Base-by-base conservation (phyloP, 2,797 vertebrate species). In the Parambassis ranga region DNA sequence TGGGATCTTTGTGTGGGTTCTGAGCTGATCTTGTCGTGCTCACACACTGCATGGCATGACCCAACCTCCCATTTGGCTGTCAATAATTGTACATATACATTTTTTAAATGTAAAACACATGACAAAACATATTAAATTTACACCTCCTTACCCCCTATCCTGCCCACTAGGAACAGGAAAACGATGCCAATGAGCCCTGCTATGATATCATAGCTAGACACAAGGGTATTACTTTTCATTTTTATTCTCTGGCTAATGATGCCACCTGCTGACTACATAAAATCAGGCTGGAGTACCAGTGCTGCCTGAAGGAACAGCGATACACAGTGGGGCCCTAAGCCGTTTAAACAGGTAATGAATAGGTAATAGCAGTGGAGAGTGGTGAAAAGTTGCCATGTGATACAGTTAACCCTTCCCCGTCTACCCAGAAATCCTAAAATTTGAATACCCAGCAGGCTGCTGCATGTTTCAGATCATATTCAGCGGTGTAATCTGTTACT, bases 191-290 rank as follows among this genome's bases (percentile, higher is more conserved):
- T 37, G 65, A 84, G 82, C 75, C 79, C 66, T 85, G 70, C 81
- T 77, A 82, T 89, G 87, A 90, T 91, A 90, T 91, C 86, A 90
- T 84, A 81, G 84, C 65, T 71, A 71, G 66, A 86, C 84, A 83
- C 86, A 48, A 33, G 82, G 83, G 88, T 89, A 89, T 90, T 85
- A 75, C 81, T 87, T 90, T 87, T 90, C 85, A 88, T 90, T 91
- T 90, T 92, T 92, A 92, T 92, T 92, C 82, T 90, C 86, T 91
- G 90, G 89, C 87, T 93, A 92, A 93, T 93, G 92, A 93, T 94
- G 92, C 92, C 92, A 93, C 92, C 93, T 93, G 92, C 91, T 93
- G 93, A 93, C 92, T 91, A 90, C 87, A 92, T 90, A 88, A 93
- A 92, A 92, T 87, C 86, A 71, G 80, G 57, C 86, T 81, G 6